A percentile compares a stretch with the other conserved stretches of the same genome.
Evolutionary conservation across 1,140 invertebrate species (phyloP).

Genomic region (Hesperophylax magnus): DNA sequence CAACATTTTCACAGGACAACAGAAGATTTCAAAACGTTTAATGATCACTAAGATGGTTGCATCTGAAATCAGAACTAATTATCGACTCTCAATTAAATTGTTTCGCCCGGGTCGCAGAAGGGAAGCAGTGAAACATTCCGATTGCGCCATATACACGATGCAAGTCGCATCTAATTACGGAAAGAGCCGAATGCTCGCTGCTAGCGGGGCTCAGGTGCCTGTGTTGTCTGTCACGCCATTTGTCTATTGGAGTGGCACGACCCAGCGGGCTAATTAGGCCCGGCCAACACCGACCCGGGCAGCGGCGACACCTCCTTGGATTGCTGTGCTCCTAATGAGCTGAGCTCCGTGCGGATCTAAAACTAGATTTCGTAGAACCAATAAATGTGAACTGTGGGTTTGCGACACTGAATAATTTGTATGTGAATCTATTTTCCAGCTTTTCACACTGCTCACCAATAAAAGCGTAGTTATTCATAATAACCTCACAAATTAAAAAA

Average conservation of each 20-base stretch:
- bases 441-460: no score
- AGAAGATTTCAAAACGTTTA: no score
- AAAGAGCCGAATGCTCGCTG: slow-evolving; percentile 13
- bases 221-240: slow-evolving; percentile 37
- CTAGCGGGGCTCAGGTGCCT: slow-evolving; percentile 24
- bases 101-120: slow-evolving; percentile 15
- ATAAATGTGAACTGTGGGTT: no score
- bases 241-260: slow-evolving; percentile 41
- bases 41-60: no score
- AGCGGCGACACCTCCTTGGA: slow-evolving; percentile 21
- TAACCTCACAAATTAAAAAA: no score
- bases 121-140: not conserved
- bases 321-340: slow-evolving; percentile 40
- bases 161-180: slow-evolving; percentile 39
- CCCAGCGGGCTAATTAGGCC: slow-evolving; percentile 35
- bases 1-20: no score
- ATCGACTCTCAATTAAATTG: slow-evolving; percentile 25
- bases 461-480: no score
- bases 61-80: slow-evolving; percentile 4
- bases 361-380: slow-evolving; percentile 25
- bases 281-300: slow-evolving; percentile 26
- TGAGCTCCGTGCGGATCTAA: slow-evolving; percentile 28
- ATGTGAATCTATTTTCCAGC: no score
- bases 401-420: no score
- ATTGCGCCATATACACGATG: slow-evolving; percentile 16